phyloP scores from a whole-genome alignment of 2,113 vertebrate species.

The Gymnogyps californianus region DNA sequence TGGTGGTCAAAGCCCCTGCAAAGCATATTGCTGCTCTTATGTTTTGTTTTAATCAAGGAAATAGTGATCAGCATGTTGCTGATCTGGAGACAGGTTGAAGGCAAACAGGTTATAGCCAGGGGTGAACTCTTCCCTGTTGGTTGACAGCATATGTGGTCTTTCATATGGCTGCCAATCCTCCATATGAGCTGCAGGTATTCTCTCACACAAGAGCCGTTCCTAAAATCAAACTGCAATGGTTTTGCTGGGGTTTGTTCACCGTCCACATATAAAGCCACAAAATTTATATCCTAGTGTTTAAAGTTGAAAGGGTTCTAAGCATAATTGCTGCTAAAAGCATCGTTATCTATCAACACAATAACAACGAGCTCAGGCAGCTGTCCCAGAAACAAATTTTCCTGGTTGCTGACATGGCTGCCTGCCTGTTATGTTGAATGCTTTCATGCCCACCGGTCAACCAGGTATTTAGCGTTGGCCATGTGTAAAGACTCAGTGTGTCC shows the following conservation, averaged over 20 bases:
- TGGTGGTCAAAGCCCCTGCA: background rate
- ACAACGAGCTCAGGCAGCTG: background rate
- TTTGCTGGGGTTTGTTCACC: background rate
- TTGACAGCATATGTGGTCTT: background rate
- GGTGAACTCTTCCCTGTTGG: background rate
- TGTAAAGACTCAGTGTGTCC: background rate
- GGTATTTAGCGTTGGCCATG: background rate
- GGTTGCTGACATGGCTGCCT: background rate
- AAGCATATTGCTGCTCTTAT: background rate
- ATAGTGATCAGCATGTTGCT: background rate
- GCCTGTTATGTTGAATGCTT: background rate
- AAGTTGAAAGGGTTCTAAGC: background rate
- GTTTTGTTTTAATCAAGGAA: background rate
- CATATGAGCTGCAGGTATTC: background rate
- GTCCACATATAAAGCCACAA: background rate
- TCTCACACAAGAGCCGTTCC: background rate
- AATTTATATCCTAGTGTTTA: background rate
- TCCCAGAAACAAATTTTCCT: background rate
- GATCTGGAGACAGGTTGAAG: background rate
- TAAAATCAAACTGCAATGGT: background rate
- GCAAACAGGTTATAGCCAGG: background rate
- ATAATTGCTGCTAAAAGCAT: background rate
- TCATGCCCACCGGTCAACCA: background rate
- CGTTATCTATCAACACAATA: background rate
- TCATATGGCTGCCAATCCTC: background rate